Conservation (phyloP, 2,797 vertebrate species). For the Pyrrhura leucotis region DNA sequence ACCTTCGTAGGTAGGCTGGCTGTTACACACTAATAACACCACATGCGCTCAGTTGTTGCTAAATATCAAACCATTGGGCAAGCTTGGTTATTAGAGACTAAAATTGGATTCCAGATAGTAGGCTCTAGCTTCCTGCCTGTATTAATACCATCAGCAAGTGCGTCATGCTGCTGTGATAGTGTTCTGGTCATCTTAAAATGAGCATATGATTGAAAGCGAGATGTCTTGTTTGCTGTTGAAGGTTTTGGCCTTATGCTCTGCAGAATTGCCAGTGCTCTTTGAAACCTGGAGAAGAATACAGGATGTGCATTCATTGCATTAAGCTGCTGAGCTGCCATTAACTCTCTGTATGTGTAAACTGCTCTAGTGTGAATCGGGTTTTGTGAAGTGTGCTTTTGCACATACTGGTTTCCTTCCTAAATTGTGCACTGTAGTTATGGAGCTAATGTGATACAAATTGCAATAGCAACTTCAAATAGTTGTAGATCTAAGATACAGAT, state of each 20-base stretch:
- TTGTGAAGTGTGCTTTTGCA: background rate
- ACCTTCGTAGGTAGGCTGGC: background rate
- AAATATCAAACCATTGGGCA: background rate
- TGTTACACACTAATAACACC: background rate
- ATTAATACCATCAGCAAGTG: background rate
- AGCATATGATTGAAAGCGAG: background rate
- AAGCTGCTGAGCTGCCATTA: background rate
- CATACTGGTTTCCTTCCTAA: background rate
- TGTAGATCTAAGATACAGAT: background rate
- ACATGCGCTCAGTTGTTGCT: background rate
- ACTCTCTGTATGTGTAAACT: background rate
- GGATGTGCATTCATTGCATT: background rate
- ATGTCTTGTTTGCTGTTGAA: background rate
- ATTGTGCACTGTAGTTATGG: background rate
- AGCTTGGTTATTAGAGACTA: conserved; percentile 22
- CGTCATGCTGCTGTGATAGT: background rate
- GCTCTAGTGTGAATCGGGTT: background rate
- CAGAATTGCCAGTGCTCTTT: background rate
- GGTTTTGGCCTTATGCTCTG: background rate
- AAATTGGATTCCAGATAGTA: background rate
- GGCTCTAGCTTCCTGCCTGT: background rate
- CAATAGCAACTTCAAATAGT: background rate
- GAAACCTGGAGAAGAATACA: background rate
- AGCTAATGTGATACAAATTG: background rate
- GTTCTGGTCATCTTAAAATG: background rate